These are phyloP conservation scores for Empidonax traillii DNA, from an alignment of 2,113 vertebrate genomes.

Conservation along the genomic window DNA sequence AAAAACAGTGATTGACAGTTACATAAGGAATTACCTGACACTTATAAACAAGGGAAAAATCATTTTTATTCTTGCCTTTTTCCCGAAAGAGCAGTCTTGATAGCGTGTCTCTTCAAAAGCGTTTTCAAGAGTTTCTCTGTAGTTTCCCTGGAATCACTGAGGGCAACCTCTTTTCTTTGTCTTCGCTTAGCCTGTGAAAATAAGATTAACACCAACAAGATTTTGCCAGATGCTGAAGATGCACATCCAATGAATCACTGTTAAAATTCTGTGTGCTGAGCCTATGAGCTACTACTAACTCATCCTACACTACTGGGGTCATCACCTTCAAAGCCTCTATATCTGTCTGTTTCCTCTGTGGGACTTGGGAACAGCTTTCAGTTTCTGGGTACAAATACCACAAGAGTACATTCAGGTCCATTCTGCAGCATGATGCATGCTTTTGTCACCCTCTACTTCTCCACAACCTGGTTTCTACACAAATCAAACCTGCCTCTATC, in stretches of 20 bases:
- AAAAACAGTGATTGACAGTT: background rate
- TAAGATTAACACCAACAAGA: background rate
- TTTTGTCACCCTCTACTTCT: background rate
- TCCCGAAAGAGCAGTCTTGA: constrained; percentile 85
- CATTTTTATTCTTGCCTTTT: constrained; percentile 73
- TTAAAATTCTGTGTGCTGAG: background rate
- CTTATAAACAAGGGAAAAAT: background rate
- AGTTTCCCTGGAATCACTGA: constrained; percentile 84
- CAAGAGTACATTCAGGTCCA: background rate
- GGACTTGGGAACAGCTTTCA: background rate
- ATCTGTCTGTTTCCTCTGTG: background rate
- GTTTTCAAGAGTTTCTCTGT: constrained; percentile 91
- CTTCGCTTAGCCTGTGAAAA: constrained; percentile 83
- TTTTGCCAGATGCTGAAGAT: background rate
- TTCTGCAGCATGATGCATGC: background rate
- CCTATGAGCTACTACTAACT: background rate
- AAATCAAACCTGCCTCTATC: background rate
- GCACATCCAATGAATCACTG: background rate
- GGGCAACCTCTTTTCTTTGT: constrained; percentile 85
- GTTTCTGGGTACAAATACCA: background rate
- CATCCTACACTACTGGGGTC: background rate
- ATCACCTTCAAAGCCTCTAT: background rate
- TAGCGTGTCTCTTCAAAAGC: constrained; percentile 90
- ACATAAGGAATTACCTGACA: background rate
- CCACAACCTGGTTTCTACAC: background rate